These are phyloP conservation scores for Pollenia amentaria DNA, from an alignment of 2,888 invertebrate species.

Conservation along the genomic window DNA sequence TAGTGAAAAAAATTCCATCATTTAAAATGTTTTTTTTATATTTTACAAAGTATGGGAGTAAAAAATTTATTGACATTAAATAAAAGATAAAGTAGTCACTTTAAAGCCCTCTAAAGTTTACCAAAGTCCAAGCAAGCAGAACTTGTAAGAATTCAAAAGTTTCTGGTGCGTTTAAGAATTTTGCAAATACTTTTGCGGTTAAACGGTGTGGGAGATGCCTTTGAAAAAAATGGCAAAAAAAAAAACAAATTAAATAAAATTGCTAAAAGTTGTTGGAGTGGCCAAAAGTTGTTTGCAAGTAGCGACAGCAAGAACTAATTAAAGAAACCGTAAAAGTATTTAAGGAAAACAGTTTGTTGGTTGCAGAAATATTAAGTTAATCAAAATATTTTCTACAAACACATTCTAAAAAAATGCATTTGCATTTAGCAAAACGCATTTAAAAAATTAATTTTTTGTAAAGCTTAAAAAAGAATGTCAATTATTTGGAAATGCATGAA, in stretches of 20 bases:
- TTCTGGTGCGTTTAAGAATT: conserved; percentile 48
- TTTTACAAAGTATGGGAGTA: no score
- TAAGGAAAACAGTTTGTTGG: neutral
- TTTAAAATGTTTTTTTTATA: no score
- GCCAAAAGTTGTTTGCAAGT: conserved; percentile 8
- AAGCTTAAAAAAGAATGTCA: conserved; percentile 11
- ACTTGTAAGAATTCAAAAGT: conserved; percentile 45
- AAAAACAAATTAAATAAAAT: conserved; percentile 11
- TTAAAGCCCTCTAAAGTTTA: conserved; percentile 21
- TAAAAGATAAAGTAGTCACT: conserved; percentile 41
- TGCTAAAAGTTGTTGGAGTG: neutral
- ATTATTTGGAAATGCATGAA: conserved; percentile 7
- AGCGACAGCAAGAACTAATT: conserved; percentile 42
- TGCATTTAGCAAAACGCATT: neutral
- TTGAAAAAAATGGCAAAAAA: neutral
- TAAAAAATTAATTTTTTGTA: conserved; percentile 1
- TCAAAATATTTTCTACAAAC: conserved; percentile 23
- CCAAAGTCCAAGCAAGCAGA: conserved; percentile 42
- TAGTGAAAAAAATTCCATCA: no score
- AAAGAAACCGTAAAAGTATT: conserved; percentile 56
- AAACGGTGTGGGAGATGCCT: neutral
- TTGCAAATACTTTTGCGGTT: conserved; percentile 44
- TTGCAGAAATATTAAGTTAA: neutral
- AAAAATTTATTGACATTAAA: conserved; percentile 26
- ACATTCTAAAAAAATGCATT: neutral